Conservation (phyloP, 2,888 invertebrate species). For the Andrena bucephala region DNA sequence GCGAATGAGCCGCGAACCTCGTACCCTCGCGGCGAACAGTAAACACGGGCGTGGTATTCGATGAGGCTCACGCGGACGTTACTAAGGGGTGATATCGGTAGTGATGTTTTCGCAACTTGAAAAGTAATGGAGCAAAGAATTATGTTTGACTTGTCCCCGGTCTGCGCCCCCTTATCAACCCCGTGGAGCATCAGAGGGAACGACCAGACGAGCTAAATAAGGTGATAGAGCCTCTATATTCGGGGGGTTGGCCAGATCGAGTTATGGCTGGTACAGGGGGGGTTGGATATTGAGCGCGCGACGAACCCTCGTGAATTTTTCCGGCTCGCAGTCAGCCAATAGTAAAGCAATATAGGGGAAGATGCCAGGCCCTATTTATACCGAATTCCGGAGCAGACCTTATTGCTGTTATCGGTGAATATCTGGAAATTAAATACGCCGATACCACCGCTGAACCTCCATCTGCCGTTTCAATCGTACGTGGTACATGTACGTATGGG, state of each 20-base stretch:
- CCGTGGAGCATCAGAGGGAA: neutral
- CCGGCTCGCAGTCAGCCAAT: constrained; percentile 69
- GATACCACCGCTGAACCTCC: constrained; percentile 35
- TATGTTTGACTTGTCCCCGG: constrained; percentile 46
- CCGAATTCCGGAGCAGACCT: constrained; percentile 77
- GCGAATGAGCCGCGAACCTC: constrained; percentile 3
- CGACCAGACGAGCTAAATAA: constrained; percentile 2
- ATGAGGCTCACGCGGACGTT: constrained; percentile 29
- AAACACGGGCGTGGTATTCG: constrained; percentile 26
- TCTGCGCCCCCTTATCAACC: neutral
- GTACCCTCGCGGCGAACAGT: constrained; percentile 28
- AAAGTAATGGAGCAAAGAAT: constrained; percentile 69
- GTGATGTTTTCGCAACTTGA: constrained; percentile 46
- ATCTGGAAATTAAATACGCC: constrained; percentile 68
- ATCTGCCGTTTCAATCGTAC: constrained; percentile 41
- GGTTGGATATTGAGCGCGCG: constrained; percentile 42
- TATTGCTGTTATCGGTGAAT: constrained; percentile 77
- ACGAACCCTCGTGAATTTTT: constrained; percentile 68
- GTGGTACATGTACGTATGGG: constrained; percentile 12
- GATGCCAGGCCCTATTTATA: constrained; percentile 79
- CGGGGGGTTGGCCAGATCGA: constrained; percentile 19
- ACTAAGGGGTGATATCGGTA: constrained; percentile 21
- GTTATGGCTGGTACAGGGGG: constrained; percentile 30
- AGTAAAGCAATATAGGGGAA: constrained; percentile 76
- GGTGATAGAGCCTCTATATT: constrained; percentile 8